phyloP scores from a whole-genome alignment of 2,888 invertebrate species.

The Drosophila nigricruria region DNA sequence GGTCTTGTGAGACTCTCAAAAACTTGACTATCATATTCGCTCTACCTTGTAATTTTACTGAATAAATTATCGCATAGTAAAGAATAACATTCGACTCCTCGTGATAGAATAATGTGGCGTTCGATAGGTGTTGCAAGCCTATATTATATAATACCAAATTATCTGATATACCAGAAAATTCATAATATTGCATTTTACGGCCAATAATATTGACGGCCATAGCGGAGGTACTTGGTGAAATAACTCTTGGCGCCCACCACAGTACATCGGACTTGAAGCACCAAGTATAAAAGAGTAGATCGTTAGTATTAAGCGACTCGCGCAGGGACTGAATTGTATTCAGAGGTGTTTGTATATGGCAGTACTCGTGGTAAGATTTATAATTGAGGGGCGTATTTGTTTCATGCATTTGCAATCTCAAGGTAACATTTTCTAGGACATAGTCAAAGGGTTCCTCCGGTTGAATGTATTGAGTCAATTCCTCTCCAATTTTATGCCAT shows the following conservation, averaged over 20 bases:
- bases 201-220: slow-evolving; percentile 25
- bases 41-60: not conserved
- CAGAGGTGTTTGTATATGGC: slow-evolving; percentile 10
- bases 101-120: rapidly evolving
- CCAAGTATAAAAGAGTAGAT: slow-evolving; percentile 29
- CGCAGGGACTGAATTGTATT: not conserved
- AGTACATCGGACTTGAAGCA: slow-evolving; percentile 30
- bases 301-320: not conserved
- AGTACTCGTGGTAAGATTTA: not conserved
- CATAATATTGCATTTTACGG: too few relatives aligned
- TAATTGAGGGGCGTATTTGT: not conserved
- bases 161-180: too few relatives aligned
- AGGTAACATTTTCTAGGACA: not conserved
- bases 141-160: slow-evolving; percentile 3
- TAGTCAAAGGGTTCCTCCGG: slow-evolving; percentile 23
- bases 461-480: slow-evolving; percentile 7
- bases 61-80: slow-evolving; percentile 27
- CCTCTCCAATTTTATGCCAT: slow-evolving; percentile 7
- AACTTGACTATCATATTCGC: slow-evolving; percentile 30
- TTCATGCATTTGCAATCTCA: slow-evolving; percentile 13
- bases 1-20: slow-evolving; percentile 10
- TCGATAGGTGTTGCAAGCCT: not conserved
- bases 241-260: slow-evolving; percentile 44
- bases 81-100: slow-evolving; percentile 16
- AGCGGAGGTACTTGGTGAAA: slow-evolving; percentile 10